A percentile compares a stretch with the other conserved stretches of the same genome.
Evolutionary conservation across 2,113 vertebrate species (phyloP).

Genomic region (Brienomyrus brachyistius): DNA sequence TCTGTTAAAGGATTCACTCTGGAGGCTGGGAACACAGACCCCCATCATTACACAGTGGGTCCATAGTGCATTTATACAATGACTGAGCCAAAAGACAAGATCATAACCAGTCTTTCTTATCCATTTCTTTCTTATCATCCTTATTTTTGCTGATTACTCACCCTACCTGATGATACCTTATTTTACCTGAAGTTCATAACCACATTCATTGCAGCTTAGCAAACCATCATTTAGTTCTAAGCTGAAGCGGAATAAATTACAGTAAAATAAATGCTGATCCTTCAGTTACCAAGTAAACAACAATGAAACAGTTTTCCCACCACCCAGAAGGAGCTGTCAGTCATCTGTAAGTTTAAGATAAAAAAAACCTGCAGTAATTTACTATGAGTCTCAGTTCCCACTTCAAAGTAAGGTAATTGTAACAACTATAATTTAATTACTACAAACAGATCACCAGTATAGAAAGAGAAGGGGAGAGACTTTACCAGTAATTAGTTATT

Average conservation of each 20-base stretch:
- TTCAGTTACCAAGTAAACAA: background rate
- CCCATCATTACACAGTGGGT: background rate
- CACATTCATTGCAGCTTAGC: background rate
- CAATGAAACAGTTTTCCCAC: background rate
- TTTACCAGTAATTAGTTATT: too few relatives aligned
- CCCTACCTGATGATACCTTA: too few relatives aligned
- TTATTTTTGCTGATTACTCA: background rate
- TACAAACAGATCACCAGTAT: background rate
- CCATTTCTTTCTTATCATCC: background rate
- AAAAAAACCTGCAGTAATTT: background rate
- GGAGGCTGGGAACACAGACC: background rate
- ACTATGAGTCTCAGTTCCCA: background rate
- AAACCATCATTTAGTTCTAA: background rate
- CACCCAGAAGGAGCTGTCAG: background rate
- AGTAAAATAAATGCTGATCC: background rate
- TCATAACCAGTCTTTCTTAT: background rate
- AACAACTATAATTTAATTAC: background rate
- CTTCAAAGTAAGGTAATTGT: background rate
- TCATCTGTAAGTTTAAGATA: background rate
- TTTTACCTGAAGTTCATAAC: background rate
- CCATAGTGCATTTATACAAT: background rate
- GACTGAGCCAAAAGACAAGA: background rate
- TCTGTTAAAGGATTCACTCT: background rate
- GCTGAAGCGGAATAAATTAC: background rate
- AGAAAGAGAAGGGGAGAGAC: background rate